Conservation (phyloP, 2,113 vertebrate genomes). For the Hepsetus odoe region DNA sequence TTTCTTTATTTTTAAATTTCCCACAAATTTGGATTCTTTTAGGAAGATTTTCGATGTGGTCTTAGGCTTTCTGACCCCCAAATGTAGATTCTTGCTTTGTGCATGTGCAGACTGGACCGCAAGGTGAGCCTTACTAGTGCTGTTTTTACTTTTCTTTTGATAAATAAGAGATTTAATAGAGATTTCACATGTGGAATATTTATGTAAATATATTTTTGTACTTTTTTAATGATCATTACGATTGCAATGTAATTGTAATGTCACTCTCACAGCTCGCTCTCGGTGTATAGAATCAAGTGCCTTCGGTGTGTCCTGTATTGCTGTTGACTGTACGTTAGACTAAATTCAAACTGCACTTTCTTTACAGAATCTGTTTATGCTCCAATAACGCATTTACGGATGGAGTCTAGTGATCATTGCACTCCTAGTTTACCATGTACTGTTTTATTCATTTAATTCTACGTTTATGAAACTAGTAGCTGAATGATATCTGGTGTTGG, state of each 20-base stretch:
- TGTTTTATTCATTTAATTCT: background rate
- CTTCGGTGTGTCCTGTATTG: constrained; percentile 24
- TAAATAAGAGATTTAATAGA: background rate
- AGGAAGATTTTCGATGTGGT: no score
- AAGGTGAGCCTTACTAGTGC: constrained; percentile 5
- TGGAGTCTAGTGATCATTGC: background rate
- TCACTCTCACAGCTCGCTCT: background rate
- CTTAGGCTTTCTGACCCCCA: no score
- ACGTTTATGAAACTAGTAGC: constrained; percentile 1
- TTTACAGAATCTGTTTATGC: background rate
- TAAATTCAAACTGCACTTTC: constrained; percentile 16
- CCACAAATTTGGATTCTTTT: no score
- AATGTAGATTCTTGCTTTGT: background rate
- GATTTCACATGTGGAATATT: constrained; percentile 1
- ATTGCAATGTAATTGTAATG: constrained; percentile 6
- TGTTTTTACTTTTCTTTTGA: constrained; percentile 4
- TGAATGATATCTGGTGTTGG: background rate
- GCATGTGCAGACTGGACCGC: background rate
- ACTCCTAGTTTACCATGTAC: background rate
- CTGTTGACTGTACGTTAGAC: constrained; percentile 31
- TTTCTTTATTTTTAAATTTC: no score
- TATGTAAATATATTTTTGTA: constrained; percentile 37
- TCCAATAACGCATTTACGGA: background rate
- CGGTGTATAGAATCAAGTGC: constrained; percentile 13
- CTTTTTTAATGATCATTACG: constrained; percentile 6